Evolutionary conservation across 2,797 vertebrate species (phyloP).

Genomic region (Parauchenoglanis ngamensis): DNA sequence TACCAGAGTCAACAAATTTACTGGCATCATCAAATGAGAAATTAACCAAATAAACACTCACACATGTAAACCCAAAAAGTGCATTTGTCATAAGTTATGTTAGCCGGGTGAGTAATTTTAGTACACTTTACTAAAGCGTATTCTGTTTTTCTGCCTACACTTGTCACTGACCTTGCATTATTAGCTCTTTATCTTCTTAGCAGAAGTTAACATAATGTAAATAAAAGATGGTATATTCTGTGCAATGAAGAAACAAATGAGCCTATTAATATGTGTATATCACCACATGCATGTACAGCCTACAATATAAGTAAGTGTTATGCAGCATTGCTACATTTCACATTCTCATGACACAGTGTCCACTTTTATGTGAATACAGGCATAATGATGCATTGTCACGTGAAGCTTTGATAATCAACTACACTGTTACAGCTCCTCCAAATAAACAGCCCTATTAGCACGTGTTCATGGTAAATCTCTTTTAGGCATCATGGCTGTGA

Average conservation of each 20-base stretch:
- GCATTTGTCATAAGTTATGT: neutral
- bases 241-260: neutral
- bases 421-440: conserved; percentile 8
- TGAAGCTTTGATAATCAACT: conserved; percentile 26
- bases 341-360: neutral
- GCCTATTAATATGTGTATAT: neutral
- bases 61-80: neutral
- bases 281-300: neutral
- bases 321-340: conserved; percentile 1
- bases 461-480: conserved; percentile 22
- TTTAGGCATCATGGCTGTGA: conserved; percentile 23
- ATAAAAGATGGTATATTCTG: neutral
- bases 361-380: conserved; percentile 19
- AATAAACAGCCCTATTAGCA: conserved; percentile 16
- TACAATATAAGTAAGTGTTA: neutral
- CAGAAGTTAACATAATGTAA: neutral
- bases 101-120: neutral
- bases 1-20: neutral
- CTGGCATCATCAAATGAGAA: neutral
- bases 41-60: neutral
- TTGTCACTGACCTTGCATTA: neutral
- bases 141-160: neutral
- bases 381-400: conserved; percentile 23
- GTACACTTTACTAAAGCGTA: neutral
- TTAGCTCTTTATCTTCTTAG: neutral